Conservation (phyloP, 2,113 vertebrate species). For the Gnathonemus echidnorhynchus region DNA sequence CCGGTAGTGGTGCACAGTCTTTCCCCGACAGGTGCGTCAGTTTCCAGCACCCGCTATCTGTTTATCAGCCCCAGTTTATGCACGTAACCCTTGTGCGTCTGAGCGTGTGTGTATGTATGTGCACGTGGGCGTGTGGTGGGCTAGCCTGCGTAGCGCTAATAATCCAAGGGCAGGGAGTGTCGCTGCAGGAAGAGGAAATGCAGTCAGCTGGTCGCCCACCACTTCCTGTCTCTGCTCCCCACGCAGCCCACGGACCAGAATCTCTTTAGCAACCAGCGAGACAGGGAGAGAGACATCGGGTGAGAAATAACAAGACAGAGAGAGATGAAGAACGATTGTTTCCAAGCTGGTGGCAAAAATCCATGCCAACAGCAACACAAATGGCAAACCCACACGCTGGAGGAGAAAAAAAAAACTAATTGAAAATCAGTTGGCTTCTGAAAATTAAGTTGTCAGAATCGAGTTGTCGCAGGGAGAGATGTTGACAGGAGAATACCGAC, state of each 20-base stretch:
- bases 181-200: constrained; percentile 67
- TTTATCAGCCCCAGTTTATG: constrained; percentile 6
- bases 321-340: not conserved
- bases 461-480: constrained; percentile 1
- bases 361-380: not conserved
- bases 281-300: constrained; percentile 36
- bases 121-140: constrained; percentile 63
- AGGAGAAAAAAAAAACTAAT: not conserved
- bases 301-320: constrained; percentile 20
- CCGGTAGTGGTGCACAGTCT: not conserved
- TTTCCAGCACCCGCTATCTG: not conserved
- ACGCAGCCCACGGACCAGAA: constrained; percentile 52
- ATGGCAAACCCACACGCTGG: not conserved
- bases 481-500: not conserved
- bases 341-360: constrained; percentile 5
- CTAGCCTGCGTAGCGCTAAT: constrained; percentile 59
- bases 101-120: constrained; percentile 25
- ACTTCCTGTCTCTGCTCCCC: constrained; percentile 63
- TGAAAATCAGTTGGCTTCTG: not conserved
- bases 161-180: constrained; percentile 63
- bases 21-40: not conserved
- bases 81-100: constrained; percentile 1
- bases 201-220: constrained; percentile 67
- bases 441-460: constrained; percentile 7
- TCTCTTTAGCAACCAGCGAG: constrained; percentile 51